Conservation (phyloP, 2,888 invertebrate genomes). For the Cheilosia grossa region DNA sequence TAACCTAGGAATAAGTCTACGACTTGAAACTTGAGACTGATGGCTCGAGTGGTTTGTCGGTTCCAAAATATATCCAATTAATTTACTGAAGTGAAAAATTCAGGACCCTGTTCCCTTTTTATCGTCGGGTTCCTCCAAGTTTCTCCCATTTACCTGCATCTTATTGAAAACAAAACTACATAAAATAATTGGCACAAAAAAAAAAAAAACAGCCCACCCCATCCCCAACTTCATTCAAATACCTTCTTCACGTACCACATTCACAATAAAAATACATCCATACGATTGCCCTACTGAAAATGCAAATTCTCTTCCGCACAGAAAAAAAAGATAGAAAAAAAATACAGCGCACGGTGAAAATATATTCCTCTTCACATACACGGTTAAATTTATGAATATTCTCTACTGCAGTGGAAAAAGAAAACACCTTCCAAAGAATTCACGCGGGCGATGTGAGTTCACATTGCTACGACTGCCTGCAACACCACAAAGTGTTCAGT, state of each 20-base stretch:
- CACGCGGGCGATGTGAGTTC: constrained; percentile 53
- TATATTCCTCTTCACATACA: constrained; percentile 51
- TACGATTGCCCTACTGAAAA: background rate
- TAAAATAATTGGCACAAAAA: background rate
- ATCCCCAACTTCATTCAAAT: background rate
- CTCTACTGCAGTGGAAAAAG: constrained; percentile 26
- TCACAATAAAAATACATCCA: background rate
- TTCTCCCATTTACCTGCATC: too few species aligned
- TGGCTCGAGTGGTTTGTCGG: too few species aligned
- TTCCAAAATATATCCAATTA: too few species aligned
- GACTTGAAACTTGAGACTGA: too few species aligned
- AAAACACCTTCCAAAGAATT: constrained; percentile 27
- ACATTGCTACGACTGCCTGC: constrained; percentile 56
- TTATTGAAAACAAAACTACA: background rate
- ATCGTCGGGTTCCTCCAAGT: too few species aligned
- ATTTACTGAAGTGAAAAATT: too few species aligned
- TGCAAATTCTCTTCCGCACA: background rate
- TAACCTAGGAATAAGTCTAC: too few species aligned
- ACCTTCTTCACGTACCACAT: background rate
- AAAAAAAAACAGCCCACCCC: background rate
- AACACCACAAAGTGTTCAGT: constrained; percentile 69
- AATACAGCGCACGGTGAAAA: constrained; percentile 49
- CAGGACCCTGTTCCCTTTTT: too few species aligned
- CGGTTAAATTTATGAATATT: constrained; percentile 61
- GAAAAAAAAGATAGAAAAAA: background rate